Base-by-base conservation (phyloP, 2,113 vertebrate genomes). In the Trematocara unimaculatum region DNA sequence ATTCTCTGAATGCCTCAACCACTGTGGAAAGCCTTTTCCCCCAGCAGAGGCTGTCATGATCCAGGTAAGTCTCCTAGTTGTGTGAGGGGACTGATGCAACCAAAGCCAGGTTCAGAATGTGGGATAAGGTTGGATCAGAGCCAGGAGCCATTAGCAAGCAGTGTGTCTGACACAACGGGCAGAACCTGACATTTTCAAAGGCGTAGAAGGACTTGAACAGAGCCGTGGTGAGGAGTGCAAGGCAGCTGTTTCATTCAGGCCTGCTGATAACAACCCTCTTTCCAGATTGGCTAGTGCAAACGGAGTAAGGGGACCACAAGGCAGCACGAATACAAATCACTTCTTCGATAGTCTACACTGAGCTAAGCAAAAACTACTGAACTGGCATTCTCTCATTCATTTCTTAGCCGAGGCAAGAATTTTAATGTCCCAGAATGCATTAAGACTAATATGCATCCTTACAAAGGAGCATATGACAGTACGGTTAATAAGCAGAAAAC, bases 161-260 rank as follows among this genome's bases (percentile, higher is more conserved):
- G 78, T 67, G 91, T 82, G 86, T 91, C 92, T 82, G 90, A 94
- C 93, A 95, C 90, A 89, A 91, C 88, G 23, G 92, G 88, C 86
- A 81, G 84, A 94, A 92, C 91, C 92, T 83, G 62, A 90, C 91
- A 83, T 90, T 93, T 93, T 93, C 92, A 91, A 93, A 93, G 92
- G 88, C 83, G 20, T 72, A 70, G 93, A 90, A 95, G 89, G 91
- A 90, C 91, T 90, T 84, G 83, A 93, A 79, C 79, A 20, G 87
- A 86, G 88, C 84, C 2, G 29, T 14, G 85, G 84, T 74, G 85
- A 89, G 81, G 88, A 92, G 90, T 82, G 85, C 87, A 49, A 60
- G 88, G 93, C 93, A 94, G 94, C 94, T 95, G 94, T 95, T 95
- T 95, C 93, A 95, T 95, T 95, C 93, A 95, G 90, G 58, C 80